A percentile compares a stretch with the other conserved stretches of the same genome.
Evolutionary conservation across 2,797 vertebrate species (phyloP).

Genomic region (Holocentrus rufus): DNA sequence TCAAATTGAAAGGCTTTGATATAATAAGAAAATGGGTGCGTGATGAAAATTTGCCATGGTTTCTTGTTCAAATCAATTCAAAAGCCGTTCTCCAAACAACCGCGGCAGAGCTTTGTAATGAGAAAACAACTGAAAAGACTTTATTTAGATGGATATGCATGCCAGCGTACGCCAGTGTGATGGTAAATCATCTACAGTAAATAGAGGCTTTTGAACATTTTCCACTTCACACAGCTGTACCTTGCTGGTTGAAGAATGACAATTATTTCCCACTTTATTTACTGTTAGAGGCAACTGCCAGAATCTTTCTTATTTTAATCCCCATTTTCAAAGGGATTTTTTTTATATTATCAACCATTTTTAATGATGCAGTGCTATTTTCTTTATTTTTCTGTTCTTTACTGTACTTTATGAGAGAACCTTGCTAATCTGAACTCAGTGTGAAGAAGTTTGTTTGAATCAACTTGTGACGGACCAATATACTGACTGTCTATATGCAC

Average conservation of each 20-base stretch:
- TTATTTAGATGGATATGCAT: constrained; percentile 26
- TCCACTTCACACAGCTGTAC: constrained; percentile 31
- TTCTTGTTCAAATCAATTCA: background rate
- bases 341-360: background rate
- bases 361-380: background rate
- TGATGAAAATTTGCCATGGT: background rate
- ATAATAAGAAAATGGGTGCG: background rate
- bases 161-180: constrained; percentile 39
- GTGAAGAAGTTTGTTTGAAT: too few relatives aligned
- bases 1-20: background rate
- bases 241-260: constrained; percentile 14
- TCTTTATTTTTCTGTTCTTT: background rate
- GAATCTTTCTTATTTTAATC: background rate
- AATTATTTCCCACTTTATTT: constrained; percentile 17
- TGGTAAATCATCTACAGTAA: constrained; percentile 55
- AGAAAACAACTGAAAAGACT: background rate
- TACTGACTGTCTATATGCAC: too few relatives aligned
- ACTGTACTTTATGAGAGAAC: too few relatives aligned
- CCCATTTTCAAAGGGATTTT: background rate
- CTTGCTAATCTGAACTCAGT: too few relatives aligned
- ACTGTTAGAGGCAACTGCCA: background rate
- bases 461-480: too few relatives aligned
- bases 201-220: constrained; percentile 41
- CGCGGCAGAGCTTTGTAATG: background rate
- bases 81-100: constrained; percentile 14